A percentile compares a stretch with the other conserved stretches of the same genome.
Conservation (phyloP, 1,140 invertebrate genomes). For the Neuroterus valhalla region DNA sequence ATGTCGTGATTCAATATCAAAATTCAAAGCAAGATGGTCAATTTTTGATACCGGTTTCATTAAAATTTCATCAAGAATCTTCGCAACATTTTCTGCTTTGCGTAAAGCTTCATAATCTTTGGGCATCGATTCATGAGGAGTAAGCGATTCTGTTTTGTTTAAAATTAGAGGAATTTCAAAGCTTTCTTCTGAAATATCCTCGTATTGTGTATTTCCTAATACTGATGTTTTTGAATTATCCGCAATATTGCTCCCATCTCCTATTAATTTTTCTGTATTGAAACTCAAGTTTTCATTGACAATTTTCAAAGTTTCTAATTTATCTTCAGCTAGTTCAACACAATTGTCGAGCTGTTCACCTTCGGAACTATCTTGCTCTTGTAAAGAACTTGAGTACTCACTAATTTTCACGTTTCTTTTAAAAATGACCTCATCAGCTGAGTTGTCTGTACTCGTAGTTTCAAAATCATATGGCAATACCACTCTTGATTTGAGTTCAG, state of each 20-base stretch:
- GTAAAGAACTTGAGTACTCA: constrained; percentile 37
- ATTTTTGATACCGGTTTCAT: constrained; percentile 45
- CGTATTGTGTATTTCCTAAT: constrained; percentile 68
- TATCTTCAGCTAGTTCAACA: constrained; percentile 60
- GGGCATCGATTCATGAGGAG: constrained; percentile 54
- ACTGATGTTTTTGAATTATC: constrained; percentile 51
- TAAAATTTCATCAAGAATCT: constrained; percentile 65
- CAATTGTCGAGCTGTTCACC: constrained; percentile 68
- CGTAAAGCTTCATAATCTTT: constrained; percentile 61
- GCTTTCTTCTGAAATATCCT: constrained; percentile 72
- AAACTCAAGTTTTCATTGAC: not conserved
- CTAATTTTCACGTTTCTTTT: constrained; percentile 23
- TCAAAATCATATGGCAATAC: constrained; percentile 50
- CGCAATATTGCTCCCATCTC: not conserved
- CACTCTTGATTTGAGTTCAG: constrained; percentile 55
- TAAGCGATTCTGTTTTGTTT: constrained; percentile 59
- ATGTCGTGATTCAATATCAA: no score
- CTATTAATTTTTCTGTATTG: constrained; percentile 34
- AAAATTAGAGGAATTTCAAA: constrained; percentile 71
- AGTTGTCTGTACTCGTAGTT: constrained; percentile 33
- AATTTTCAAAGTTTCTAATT: constrained; percentile 60
- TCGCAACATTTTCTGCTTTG: constrained; percentile 61
- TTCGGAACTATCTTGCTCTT: constrained; percentile 60
- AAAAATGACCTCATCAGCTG: not conserved
- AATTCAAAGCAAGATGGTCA: not conserved